Percentiles rank a stretch among this genome's conserved stretches.
phyloP scores from a whole-genome alignment of 2,113 vertebrate genomes.

The Pelobates fuscus region DNA sequence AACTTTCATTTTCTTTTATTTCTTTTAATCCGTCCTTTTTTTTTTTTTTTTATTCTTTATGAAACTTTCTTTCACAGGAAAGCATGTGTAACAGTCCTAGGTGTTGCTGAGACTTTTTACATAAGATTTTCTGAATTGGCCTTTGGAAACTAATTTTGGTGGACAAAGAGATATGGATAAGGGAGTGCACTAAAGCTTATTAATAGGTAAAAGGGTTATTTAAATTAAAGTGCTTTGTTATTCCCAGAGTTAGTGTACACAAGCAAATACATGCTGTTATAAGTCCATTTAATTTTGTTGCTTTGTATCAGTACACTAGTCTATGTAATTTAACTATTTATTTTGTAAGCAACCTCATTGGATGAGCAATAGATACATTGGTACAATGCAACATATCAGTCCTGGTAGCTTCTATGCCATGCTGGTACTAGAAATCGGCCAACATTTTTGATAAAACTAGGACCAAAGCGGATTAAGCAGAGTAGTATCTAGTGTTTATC shows the following conservation, averaged over 20 bases:
- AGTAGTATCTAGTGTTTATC: no score
- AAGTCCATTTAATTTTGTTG: neutral
- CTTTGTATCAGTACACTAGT: neutral
- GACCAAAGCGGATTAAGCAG: conserved; percentile 1
- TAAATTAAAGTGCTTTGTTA: no score
- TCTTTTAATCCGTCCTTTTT: neutral
- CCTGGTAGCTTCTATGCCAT: neutral
- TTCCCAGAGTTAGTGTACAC: no score
- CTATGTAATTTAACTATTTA: neutral
- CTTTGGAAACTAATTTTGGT: no score
- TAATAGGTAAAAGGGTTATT: no score
- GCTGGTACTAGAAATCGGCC: neutral
- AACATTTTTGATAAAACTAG: neutral
- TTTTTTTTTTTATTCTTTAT: neutral
- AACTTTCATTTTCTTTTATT: neutral
- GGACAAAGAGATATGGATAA: no score
- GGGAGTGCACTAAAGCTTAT: no score
- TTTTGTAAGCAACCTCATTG: neutral
- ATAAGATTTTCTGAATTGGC: no score
- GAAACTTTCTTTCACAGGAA: no score
- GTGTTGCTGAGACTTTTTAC: no score
- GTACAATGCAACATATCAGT: neutral
- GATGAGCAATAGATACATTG: neutral
- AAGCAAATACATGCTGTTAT: no score
- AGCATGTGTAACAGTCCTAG: no score